Evolutionary conservation across 2,113 vertebrate species (phyloP).

Genomic region (Sigmodon hispidus): DNA sequence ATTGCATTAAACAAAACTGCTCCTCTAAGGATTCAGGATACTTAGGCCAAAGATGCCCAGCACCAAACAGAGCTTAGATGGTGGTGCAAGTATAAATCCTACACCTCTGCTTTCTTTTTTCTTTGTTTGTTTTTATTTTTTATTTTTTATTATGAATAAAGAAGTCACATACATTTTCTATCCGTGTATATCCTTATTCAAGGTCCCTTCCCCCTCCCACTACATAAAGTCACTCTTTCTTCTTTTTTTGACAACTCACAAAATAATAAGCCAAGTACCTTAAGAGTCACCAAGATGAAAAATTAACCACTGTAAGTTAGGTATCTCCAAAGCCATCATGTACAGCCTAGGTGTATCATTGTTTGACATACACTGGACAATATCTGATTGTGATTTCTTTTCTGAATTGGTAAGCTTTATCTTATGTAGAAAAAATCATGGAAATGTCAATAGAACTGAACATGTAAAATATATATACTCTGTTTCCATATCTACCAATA

Average conservation of each 20-base stretch:
- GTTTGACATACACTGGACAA: neutral
- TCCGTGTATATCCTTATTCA: too few relatives aligned
- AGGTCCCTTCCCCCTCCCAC: too few relatives aligned
- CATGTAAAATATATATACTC: neutral
- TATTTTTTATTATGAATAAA: too few relatives aligned
- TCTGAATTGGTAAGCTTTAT: neutral
- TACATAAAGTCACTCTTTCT: too few relatives aligned
- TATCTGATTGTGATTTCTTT: neutral
- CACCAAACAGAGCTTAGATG: neutral
- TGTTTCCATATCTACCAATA: neutral
- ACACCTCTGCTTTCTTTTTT: neutral
- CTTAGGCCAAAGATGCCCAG: neutral
- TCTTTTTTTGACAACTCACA: constrained; percentile 39
- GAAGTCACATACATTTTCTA: too few relatives aligned
- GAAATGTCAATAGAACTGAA: neutral
- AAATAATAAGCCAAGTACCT: constrained; percentile 7
- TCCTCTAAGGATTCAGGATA: neutral
- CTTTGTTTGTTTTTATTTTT: too few relatives aligned
- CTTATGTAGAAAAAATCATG: neutral
- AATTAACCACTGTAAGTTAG: neutral
- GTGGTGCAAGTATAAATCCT: neutral
- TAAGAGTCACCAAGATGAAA: neutral
- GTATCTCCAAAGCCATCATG: constrained; percentile 1
- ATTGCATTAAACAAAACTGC: neutral
- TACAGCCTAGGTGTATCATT: neutral